Base-by-base conservation (phyloP, 2,113 vertebrate genomes). In the Perognathus longimembris region DNA sequence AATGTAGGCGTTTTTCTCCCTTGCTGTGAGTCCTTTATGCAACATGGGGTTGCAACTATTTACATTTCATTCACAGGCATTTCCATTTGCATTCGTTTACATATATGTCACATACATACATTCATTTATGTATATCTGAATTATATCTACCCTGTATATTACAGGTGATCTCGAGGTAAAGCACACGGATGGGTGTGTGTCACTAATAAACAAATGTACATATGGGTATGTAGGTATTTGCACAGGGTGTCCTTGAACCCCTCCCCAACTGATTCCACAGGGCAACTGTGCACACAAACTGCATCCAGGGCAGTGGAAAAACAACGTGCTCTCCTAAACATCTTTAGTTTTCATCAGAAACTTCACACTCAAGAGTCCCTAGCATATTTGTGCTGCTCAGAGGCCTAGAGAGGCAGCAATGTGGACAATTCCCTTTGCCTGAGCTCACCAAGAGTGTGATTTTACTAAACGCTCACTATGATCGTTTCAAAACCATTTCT, bases 261-360 rank as follows among this genome's bases (percentile, higher is more conserved):
- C 15, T 30, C 8, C 1, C 22, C 12, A 32, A 76, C 21, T 15
- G 26, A 32, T 28, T 14, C 50, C 38, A 26, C 38, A 18, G 24
- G 20, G 24, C 30, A 36, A 59, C 15, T 42, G 10, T 63, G 21
- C 32, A n/a, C 0, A 5, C 24, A 15, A 22, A 21, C 21, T 7
- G 14, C 30, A 6, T 50, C 17, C 14, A 54, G 11, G 14, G 50
- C 50, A 54, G 45, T 54, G 50, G 50, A 15, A 18, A 54, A 15
- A 11, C 61, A 34, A 28, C 26, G 22, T 14, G 14, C 15, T 88
- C 34, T 24, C n/a, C 74, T n/a, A n/a, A 59, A 26, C 7, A 1
- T 7, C 54, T 74, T 73, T 83, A 11, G 12, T 71, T 94, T 93
- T 79, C 17, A 69, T 63, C 73, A 34, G 59, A 84, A 91, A 63